phyloP scores from a whole-genome alignment of 1,140 invertebrate genomes.

The Zaprionus ghesquierei region DNA sequence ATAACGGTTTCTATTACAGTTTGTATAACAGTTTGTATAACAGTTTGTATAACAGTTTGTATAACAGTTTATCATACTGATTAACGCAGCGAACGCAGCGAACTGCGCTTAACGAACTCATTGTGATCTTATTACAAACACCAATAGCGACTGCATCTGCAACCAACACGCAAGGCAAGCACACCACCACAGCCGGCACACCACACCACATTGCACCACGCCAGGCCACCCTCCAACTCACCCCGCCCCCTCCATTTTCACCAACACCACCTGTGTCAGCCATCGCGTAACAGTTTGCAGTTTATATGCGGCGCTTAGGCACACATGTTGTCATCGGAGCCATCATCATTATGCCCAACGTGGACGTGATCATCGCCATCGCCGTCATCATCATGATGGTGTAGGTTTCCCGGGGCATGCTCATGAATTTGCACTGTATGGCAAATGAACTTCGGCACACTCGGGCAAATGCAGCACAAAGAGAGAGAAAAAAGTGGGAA shows the following conservation, averaged over 20 bases:
- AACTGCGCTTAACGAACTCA: background rate
- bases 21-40: background rate
- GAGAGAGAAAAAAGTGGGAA: background rate
- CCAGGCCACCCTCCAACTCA: background rate
- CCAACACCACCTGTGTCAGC: conserved; percentile 17
- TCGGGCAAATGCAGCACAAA: background rate
- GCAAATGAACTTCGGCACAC: conserved; percentile 53
- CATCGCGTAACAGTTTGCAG: conserved; percentile 43
- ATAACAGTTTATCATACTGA: background rate
- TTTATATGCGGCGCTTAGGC: conserved; percentile 60
- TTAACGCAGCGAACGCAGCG: background rate
- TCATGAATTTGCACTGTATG: conserved; percentile 68
- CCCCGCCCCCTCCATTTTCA: background rate
- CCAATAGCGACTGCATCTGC: background rate
- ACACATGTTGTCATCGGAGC: conserved; percentile 68
- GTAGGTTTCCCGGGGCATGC: conserved; percentile 45
- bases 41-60: background rate
- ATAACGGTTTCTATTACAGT: background rate
- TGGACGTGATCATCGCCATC: conserved; percentile 36
- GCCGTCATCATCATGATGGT: background rate
- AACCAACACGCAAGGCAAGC: background rate
- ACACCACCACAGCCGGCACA: background rate
- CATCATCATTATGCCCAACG: conserved; percentile 35
- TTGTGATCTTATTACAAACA: background rate
- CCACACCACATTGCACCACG: background rate